Evolutionary conservation across 1,140 invertebrate species (phyloP), one percentile per base, ranked within the genome.

Genomic region (Hesperophylax magnus): DNA sequence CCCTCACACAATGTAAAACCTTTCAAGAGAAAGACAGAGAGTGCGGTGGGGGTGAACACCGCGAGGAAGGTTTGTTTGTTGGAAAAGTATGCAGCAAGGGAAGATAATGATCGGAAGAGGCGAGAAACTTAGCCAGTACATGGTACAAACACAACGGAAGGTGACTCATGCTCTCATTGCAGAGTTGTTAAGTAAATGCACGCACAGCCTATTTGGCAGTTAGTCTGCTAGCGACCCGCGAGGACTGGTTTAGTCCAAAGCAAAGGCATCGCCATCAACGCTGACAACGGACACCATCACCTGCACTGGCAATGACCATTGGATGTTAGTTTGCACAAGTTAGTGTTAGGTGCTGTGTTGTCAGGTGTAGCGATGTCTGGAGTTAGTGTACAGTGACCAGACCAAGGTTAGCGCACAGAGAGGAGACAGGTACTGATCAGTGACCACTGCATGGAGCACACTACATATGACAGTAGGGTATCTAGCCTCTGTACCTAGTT

Each of bases 401-500:
- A 34, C 17, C 39, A 20, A 27, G 11, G n/a, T 75, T 75, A 56
- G 71, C 71, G 61, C 22, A 78, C 53, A 81, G 34, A 80, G 63
- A 75, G 71, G 67, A 61, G 56, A 77, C 69, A 34, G 53, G 75
- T 81, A 47, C 58, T 71, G 65, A 54, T 78, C 53, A 71, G 27
- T 52, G 39, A 47, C 14, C 39, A 27, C 74, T 78, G 74, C 54
- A 71, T 77, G 78, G 72, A 81, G 78, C 81, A 84, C 76, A 82
- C 80, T 82, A 82, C 80, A 78, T 77, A 82, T 79, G 53, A 31
- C 52, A 75, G 71, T 53, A 20, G 34, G n/a, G 39, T 8, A 20
- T 56, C n/a, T 15, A 39, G 56, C 24, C 31, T 87, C 86, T 80
- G 76, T 90, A 97, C 96, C 95, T 95, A 91, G 91, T 92, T 91